A percentile compares a stretch with the other conserved stretches of the same genome.
These are phyloP conservation scores for Athetis lepigone DNA, from an alignment of 2,888 invertebrate genomes.

Conservation along the genomic window DNA sequence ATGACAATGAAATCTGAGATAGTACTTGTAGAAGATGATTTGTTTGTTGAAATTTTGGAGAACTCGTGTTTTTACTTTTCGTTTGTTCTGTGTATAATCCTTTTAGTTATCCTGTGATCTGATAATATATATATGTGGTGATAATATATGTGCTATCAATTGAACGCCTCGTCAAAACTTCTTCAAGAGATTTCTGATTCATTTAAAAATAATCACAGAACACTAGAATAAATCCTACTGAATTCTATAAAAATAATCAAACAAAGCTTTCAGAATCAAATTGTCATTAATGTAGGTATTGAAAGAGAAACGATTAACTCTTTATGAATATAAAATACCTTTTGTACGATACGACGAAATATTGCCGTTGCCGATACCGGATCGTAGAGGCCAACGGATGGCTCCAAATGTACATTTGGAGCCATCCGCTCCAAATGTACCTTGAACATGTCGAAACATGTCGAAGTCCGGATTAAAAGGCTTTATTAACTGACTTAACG, in stretches of 20 bases:
- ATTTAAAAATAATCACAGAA: no score
- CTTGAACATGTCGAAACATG: constrained; percentile 62
- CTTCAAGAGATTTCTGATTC: background rate
- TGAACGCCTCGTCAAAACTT: no score
- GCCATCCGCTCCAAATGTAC: constrained; percentile 43
- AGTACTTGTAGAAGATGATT: background rate
- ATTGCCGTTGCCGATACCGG: constrained; percentile 27
- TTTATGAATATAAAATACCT: constrained; percentile 32
- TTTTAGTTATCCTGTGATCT: background rate
- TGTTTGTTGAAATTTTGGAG: background rate
- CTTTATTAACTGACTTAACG: constrained; percentile 32
- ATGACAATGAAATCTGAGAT: constrained; percentile 1
- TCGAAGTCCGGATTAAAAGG: constrained; percentile 38
- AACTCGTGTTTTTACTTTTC: constrained; percentile 14
- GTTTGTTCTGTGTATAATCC: background rate
- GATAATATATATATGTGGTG: background rate
- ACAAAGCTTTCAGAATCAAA: constrained; percentile 16
- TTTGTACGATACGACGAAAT: constrained; percentile 38
- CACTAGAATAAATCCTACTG: background rate
- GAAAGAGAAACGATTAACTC: constrained; percentile 26
- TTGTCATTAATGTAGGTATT: constrained; percentile 29
- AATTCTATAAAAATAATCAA: constrained; percentile 20
- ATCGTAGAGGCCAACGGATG: constrained; percentile 35
- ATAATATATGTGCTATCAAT: background rate
- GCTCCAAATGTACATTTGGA: constrained; percentile 41